Evolutionary conservation across 1,140 invertebrate species (phyloP), one percentile per base, ranked within the genome.

Genomic region (Brachystomella parvula): DNA sequence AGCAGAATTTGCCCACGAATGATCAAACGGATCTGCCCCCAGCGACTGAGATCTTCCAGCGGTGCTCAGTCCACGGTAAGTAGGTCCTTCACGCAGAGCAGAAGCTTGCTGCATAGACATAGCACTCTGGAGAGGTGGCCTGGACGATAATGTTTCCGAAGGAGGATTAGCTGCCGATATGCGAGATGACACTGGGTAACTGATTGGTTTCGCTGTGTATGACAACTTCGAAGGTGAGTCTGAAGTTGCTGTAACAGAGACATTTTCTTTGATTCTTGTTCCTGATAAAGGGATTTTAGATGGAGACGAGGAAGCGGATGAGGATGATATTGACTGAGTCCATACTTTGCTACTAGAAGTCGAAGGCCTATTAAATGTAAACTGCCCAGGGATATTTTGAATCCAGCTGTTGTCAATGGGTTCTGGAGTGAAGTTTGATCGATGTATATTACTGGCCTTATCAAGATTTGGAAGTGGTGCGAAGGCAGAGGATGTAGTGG

Each of bases 11-110:
- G 72, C 72, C 69, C 69, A 73, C 19, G 64, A 58, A 15, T 69
- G 67, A 65, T 73, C 72, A 67, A 73, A 73, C 15, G 72, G 72
- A 61, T 73, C 72, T 1, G 66, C 65, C 9, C 72, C 72, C 29
- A 71, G 47, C 31, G 66, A 68, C 32, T 68, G 66, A 33, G 70
- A 71, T 59, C 70, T 47, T 28, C 30, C 47, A 26, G 49, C 24
- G 6, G 49, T 24, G 3, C 12, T 53, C 6, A 53, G 49, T 3
- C 12, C 49, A 15, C 24, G 12, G 49, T 53, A 53, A 6, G 49
- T 17, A 1, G 70, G 70, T 2, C 56, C 67, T 21, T 49, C 35
- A 24, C 61, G 60, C 6, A 59, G 15, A 59, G 9, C 30, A n/a
- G 6, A 6, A 26, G 59, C 39, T 31, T 32, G 26, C 24, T 63